Evolutionary conservation across 2,888 invertebrate genomes (phyloP), one percentile per base, ranked within the genome.

Genomic region (Gortyna flavago): DNA sequence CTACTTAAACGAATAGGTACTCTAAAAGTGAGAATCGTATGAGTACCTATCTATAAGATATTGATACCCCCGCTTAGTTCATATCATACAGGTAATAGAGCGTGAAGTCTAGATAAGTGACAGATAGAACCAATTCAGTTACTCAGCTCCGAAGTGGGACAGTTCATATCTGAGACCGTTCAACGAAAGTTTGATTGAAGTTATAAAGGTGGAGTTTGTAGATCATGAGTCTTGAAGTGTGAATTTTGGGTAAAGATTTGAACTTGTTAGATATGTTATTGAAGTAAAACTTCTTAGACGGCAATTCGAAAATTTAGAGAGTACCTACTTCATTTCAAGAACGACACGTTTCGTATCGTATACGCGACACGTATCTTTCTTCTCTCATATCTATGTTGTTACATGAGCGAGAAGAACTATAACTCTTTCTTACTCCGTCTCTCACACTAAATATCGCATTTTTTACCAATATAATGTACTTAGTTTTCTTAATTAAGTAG

Each of bases 91-190:
- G 54, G 29, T 75, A 88, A 77, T 75, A 78, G 88, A 73, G 68
- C 51, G 79, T 79, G 51, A 86, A 88, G 81, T 76, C 86, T 77
- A 79, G 88, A 77, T 72, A 79, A 73, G 73, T 65, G 38, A 79
- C 75, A 72, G 81, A 88, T 77, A 69, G 70, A 54, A 35, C 67
- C 73, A 62, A 77, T 88, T 72, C 32, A 76, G 75, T 64, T 75
- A 65, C 75, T 51, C 71, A 57, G 77, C n/a, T 77, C 61, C 57
- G 32, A 85, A 86, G 73, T 77, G 57, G 35, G 38, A 5, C 32
- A 71, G 25, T 44, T 75, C 54, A 85, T 80, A 74, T 70, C 61
- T 41, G 38, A 59, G 48, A 66, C 59, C 38, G 38, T 70, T 59
- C 65, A 64, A n/a, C 13, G 21, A 67, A 65, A 21, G 61, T 57